Evolutionary conservation across 2,113 vertebrate species (phyloP).

Genomic region (Merops nubicus): DNA sequence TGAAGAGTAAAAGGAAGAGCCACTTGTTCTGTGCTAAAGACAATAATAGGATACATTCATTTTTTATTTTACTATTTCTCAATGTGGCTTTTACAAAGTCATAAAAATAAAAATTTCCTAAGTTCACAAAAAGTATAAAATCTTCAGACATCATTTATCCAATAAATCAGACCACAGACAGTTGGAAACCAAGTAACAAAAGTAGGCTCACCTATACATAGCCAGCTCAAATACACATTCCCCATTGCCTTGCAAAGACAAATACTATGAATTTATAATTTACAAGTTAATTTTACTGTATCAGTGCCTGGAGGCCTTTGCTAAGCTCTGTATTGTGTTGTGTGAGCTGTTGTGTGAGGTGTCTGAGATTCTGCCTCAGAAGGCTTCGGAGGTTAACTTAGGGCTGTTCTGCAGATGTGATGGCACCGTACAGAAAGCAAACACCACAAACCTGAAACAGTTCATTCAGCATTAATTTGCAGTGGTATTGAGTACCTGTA

Average conservation of each 20-base stretch:
- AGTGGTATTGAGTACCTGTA: background rate
- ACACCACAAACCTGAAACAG: background rate
- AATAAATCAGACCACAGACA: background rate
- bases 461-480: background rate
- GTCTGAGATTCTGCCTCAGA: background rate
- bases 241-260: background rate
- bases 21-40: slow-evolving; percentile 16
- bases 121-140: slow-evolving; percentile 53
- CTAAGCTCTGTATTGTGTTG: background rate
- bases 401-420: background rate
- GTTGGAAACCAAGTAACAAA: slow-evolving; percentile 26
- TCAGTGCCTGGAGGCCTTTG: background rate
- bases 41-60: slow-evolving; percentile 58
- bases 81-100: slow-evolving; percentile 53
- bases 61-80: slow-evolving; percentile 66
- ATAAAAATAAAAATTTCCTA: slow-evolving; percentile 65
- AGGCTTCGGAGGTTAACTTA: background rate
- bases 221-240: background rate
- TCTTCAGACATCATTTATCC: slow-evolving; percentile 29
- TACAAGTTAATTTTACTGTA: background rate
- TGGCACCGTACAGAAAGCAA: background rate
- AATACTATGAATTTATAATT: background rate
- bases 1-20: slow-evolving; percentile 36
- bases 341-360: background rate
- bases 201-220: background rate